phyloP scores from a whole-genome alignment of 30 jellyfish, hydroid and myxozoan genomes.

The Aurelia coerulea region DNA sequence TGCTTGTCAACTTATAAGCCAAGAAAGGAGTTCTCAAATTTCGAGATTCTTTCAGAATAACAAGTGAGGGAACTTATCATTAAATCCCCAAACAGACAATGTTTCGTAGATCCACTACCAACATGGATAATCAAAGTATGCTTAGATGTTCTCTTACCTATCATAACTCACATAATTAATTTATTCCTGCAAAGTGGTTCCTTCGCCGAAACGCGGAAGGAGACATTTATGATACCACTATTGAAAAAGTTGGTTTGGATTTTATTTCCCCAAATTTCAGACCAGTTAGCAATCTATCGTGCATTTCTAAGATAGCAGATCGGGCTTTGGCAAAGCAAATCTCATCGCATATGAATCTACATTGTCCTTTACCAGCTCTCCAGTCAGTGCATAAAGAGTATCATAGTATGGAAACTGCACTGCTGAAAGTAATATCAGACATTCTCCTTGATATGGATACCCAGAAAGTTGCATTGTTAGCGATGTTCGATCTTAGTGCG shows the following conservation, averaged over 20 bases:
- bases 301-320: slow-evolving; percentile 45
- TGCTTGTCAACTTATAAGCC: slow-evolving; percentile 24
- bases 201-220: slow-evolving; percentile 44
- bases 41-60: background rate
- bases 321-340: slow-evolving; percentile 16
- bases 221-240: slow-evolving; percentile 23
- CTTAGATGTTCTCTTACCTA: slow-evolving; percentile 44
- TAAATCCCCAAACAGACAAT: slow-evolving; percentile 35
- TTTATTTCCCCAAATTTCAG: background rate
- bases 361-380: too few species aligned
- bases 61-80: background rate
- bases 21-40: slow-evolving; percentile 26
- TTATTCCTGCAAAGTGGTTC: slow-evolving; percentile 37
- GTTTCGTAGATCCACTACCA: slow-evolving; percentile 53
- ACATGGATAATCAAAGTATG: slow-evolving; percentile 55
- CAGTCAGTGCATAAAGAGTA: too few species aligned
- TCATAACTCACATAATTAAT: slow-evolving; percentile 29
- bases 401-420: too few species aligned
- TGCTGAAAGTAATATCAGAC: too few species aligned
- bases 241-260: slow-evolving; percentile 51
- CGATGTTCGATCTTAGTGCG: slow-evolving; percentile 55
- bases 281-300: slow-evolving; percentile 19
- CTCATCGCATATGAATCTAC: background rate
- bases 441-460: too few species aligned
- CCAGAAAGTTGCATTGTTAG: slow-evolving; percentile 52